Percentiles rank a stretch among this genome's conserved stretches.
Evolutionary conservation across 2,113 vertebrate genomes (phyloP).

Genomic region (Pantherophis guttatus): DNA sequence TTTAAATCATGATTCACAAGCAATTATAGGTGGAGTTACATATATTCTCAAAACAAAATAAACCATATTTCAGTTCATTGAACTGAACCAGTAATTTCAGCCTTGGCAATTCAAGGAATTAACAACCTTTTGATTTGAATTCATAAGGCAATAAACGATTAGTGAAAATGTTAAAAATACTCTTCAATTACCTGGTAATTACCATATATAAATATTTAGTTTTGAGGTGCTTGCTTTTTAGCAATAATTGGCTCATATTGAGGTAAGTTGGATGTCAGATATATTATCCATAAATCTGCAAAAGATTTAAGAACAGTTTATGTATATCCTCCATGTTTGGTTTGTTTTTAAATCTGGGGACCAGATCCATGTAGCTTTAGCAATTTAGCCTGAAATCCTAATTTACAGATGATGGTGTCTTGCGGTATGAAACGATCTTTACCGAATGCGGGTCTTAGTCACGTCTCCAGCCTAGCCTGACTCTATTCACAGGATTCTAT

Average conservation of each 20-base stretch:
- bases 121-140: neutral
- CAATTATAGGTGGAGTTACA: neutral
- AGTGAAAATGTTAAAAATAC: neutral
- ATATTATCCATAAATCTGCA: neutral
- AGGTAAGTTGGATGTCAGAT: neutral
- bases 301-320: neutral
- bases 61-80: neutral
- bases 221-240: neutral
- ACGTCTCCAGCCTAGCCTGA: neutral
- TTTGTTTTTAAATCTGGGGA: neutral
- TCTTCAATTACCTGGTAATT: neutral
- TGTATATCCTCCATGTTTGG: neutral
- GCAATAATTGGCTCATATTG: neutral
- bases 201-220: neutral
- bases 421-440: neutral
- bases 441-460: neutral
- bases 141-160: neutral
- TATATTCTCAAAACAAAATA: neutral
- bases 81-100: neutral
- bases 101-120: neutral
- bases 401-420: neutral
- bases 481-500: neutral
- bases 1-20: neutral
- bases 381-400: neutral
- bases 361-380: neutral